These are phyloP conservation scores for Metridium senile DNA, from an alignment of 92 coral and sea anemone genomes.

Conservation along the genomic window DNA sequence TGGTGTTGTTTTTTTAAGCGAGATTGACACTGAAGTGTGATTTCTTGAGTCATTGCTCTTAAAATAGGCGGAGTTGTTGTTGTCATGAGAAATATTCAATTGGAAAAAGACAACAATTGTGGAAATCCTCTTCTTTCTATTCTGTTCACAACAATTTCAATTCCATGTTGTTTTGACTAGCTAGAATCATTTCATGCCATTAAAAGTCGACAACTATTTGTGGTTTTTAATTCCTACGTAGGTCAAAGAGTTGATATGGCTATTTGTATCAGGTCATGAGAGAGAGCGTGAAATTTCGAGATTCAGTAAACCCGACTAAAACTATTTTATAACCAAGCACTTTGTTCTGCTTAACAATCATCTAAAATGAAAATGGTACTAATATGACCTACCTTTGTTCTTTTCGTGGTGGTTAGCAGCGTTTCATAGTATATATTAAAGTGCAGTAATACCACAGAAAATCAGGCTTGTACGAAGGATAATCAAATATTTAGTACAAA, in stretches of 20 bases:
- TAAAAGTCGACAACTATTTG: not conserved
- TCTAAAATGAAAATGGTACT: not conserved
- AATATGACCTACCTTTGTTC: not conserved
- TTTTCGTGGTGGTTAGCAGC: not conserved
- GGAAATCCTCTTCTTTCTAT: no score
- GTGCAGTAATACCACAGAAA: not conserved
- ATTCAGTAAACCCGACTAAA: not conserved
- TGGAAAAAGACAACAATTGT: not conserved
- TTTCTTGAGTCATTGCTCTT: not conserved
- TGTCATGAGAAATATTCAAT: not conserved
- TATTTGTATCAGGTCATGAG: not conserved
- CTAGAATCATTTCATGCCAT: not conserved
- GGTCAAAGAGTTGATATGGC: not conserved
- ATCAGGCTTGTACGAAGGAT: not conserved
- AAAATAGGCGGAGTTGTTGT: slow-evolving; percentile 8
- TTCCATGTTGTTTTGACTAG: not conserved
- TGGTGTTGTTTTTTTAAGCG: not conserved
- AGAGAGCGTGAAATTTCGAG: slow-evolving; percentile 12
- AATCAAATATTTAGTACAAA: not conserved
- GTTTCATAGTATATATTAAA: not conserved
- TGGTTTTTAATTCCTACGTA: not conserved
- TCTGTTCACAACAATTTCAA: no score
- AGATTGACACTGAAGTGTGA: not conserved
- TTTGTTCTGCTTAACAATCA: not conserved
- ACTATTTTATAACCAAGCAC: not conserved